These are phyloP conservation scores for Tenthredo distinguenda DNA, from an alignment of 2,888 invertebrate species.

Conservation along the genomic window DNA sequence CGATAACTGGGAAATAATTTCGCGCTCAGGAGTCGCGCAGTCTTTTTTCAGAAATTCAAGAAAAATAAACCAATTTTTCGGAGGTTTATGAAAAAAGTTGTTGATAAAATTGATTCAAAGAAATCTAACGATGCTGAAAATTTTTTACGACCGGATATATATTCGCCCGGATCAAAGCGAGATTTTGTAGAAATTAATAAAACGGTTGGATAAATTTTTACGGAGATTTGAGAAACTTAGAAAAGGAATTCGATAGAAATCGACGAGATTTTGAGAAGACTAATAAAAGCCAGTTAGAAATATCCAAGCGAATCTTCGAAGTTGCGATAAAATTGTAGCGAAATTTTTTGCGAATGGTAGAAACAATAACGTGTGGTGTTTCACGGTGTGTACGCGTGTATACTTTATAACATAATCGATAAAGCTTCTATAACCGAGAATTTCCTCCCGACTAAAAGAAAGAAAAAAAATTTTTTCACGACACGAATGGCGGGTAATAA, in stretches of 20 bases:
- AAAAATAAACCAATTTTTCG: neutral
- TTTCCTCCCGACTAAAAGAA: neutral
- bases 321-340: neutral
- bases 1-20: too few relatives aligned
- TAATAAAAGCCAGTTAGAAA: neutral
- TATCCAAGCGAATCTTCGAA: neutral
- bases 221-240: neutral
- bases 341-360: neutral
- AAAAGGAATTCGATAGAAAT: neutral
- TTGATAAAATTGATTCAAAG: neutral
- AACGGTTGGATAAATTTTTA: neutral
- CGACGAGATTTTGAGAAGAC: neutral
- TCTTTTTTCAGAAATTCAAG: too few relatives aligned
- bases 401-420: neutral
- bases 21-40: too few relatives aligned
- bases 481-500: constrained; percentile 18
- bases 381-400: neutral
- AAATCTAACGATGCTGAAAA: too few relatives aligned
- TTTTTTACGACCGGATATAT: neutral
- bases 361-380: neutral
- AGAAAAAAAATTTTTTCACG: neutral
- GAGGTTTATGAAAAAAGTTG: neutral
- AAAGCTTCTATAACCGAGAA: neutral
- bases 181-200: neutral
- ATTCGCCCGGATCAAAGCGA: neutral